Conservation (phyloP, 1,140 invertebrate species). For the Drosophila triauraria region DNA sequence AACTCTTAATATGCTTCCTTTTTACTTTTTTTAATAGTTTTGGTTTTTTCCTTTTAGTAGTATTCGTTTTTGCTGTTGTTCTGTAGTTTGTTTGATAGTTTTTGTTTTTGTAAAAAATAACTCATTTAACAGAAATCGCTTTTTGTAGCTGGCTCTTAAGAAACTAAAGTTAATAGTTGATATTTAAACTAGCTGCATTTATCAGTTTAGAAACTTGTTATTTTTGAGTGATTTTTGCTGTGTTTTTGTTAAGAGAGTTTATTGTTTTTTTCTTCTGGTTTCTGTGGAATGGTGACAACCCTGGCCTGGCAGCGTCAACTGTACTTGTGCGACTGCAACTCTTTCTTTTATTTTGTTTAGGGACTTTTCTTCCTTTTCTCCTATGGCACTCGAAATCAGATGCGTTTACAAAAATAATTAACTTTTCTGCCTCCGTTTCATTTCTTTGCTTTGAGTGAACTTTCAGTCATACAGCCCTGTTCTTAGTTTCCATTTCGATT, state of each 20-base stretch:
- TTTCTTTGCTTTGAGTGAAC: constrained; percentile 54
- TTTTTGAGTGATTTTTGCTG: constrained; percentile 52
- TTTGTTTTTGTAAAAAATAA: constrained; percentile 58
- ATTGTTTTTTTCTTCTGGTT: constrained; percentile 9
- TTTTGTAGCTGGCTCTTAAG: constrained; percentile 45
- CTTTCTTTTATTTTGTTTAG: neutral
- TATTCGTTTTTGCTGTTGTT: constrained; percentile 55
- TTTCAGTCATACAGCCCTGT: constrained; percentile 63
- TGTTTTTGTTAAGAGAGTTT: constrained; percentile 33
- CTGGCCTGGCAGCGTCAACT: constrained; percentile 50
- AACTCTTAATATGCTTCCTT: constrained; percentile 48
- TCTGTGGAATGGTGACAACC: constrained; percentile 52
- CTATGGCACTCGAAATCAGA: constrained; percentile 79
- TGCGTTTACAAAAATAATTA: constrained; percentile 75
- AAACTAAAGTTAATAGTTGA: constrained; percentile 66
- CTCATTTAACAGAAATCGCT: constrained; percentile 71
- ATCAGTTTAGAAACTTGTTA: constrained; percentile 49
- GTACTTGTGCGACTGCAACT: constrained; percentile 37
- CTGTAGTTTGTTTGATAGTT: constrained; percentile 61
- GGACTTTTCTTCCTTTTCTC: constrained; percentile 15
- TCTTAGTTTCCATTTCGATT: constrained; percentile 7
- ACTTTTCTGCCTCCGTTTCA: constrained; percentile 9
- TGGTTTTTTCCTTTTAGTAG: constrained; percentile 57
- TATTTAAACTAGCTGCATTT: constrained; percentile 62
- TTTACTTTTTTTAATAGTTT: constrained; percentile 54